Conservation (phyloP, 2,888 invertebrate genomes). For the Ophion ventricosus region DNA sequence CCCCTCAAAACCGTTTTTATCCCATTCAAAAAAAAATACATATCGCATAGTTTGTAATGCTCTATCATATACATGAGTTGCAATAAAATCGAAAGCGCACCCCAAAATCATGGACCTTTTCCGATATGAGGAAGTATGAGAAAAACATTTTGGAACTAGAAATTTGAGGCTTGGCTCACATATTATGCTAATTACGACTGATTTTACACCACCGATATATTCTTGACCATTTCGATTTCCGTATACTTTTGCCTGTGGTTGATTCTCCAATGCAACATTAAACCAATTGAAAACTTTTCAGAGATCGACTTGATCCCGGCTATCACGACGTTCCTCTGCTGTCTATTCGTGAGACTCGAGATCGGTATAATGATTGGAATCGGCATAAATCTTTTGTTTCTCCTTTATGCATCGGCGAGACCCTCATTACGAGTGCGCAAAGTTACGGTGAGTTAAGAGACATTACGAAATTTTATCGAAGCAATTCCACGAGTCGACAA, state of each 20-base stretch:
- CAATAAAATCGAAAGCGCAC: no score
- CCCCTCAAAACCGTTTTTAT: no score
- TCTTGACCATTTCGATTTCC: neutral
- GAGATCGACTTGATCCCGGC: constrained; percentile 89
- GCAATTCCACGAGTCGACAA: neutral
- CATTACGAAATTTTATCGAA: neutral
- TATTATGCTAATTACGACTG: no score
- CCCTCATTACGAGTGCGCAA: constrained; percentile 86
- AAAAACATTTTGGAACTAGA: no score
- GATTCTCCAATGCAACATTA: neutral
- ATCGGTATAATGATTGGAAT: constrained; percentile 88
- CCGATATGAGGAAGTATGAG: no score
- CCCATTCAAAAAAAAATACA: no score
- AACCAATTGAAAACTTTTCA: constrained; percentile 79
- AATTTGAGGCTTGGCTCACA: no score
- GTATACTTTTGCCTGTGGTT: neutral
- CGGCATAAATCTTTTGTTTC: constrained; percentile 86
- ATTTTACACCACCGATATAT: no score
- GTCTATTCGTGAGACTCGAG: constrained; percentile 87
- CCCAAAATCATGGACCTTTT: no score
- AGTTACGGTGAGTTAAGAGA: constrained; percentile 83
- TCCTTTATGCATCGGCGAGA: constrained; percentile 87
- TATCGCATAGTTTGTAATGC: no score
- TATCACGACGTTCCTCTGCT: constrained; percentile 87
- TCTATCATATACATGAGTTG: no score